Evolutionary conservation across 2,888 invertebrate species (phyloP).

Genomic region (Aporophyla nigra): DNA sequence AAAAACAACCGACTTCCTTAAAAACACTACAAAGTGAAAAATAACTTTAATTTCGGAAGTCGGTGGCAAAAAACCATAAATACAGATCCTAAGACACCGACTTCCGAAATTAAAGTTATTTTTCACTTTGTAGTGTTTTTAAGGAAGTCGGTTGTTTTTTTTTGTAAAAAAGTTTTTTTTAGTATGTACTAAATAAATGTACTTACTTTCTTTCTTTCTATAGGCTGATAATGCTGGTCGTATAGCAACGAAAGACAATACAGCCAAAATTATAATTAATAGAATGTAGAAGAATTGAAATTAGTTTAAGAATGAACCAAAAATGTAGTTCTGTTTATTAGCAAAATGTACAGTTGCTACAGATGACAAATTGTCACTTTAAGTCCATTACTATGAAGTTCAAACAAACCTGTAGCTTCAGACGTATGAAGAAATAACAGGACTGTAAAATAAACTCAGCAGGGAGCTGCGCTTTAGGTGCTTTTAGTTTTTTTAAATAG

Average conservation of each 20-base stretch:
- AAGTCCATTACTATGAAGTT: neutral
- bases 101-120: too few species aligned
- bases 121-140: too few species aligned
- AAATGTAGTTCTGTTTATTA: neutral
- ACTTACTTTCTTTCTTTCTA: too few species aligned
- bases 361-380: constrained; percentile 10
- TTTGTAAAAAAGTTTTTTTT: too few species aligned
- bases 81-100: too few species aligned
- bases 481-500: neutral
- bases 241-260: neutral
- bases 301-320: neutral
- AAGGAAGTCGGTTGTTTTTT: too few species aligned
- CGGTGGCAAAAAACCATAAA: too few species aligned
- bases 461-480: neutral
- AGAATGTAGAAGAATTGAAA: neutral
- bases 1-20: too few species aligned
- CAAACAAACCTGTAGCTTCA: constrained; percentile 20
- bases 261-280: neutral
- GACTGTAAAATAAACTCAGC: neutral
- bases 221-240: too few species aligned
- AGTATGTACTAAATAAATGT: too few species aligned
- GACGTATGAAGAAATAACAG: neutral
- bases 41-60: too few species aligned
- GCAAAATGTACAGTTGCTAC: neutral
- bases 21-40: too few species aligned